phyloP scores from a whole-genome alignment of 2,113 vertebrate genomes.

The Pimephales promelas region DNA sequence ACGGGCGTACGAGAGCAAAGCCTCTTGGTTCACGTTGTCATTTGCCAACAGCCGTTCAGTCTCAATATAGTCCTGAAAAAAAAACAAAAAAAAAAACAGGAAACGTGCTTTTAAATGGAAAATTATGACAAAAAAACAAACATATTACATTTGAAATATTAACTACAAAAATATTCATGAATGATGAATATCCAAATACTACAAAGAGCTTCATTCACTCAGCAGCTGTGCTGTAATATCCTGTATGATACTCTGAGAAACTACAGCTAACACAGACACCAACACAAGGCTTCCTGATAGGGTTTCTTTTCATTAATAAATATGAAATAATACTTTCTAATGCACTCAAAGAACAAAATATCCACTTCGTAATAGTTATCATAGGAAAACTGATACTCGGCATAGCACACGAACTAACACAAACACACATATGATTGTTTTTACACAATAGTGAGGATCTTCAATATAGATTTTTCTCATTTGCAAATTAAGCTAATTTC shows the following conservation, averaged over 20 bases:
- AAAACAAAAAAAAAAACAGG: not conserved
- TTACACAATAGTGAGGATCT: not conserved
- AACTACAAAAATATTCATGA: too few species aligned
- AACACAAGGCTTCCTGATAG: not conserved
- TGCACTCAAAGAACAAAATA: constrained; percentile 27
- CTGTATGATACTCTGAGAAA: constrained; percentile 9
- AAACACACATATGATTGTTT: not conserved
- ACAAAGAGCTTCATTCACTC: constrained; percentile 14
- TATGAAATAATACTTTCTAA: not conserved
- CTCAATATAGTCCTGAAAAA: constrained; percentile 85
- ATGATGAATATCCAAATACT: not conserved
- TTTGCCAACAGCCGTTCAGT: constrained; percentile 86
- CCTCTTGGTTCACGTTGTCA: constrained; percentile 90
- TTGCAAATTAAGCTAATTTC: not conserved
- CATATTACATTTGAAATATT: too few species aligned
- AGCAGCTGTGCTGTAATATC: constrained; percentile 10
- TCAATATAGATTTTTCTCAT: too few species aligned
- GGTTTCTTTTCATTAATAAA: constrained; percentile 22
- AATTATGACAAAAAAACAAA: not conserved
- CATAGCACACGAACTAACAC: too few species aligned
- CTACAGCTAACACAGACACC: not conserved
- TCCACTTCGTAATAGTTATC: not conserved
- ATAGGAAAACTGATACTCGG: not conserved
- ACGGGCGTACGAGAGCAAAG: constrained; percentile 88
- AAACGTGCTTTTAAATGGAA: not conserved